These are phyloP conservation scores for Pocillopora meandrina DNA, from an alignment of 92 coral and sea anemone species.

Conservation along the genomic window DNA sequence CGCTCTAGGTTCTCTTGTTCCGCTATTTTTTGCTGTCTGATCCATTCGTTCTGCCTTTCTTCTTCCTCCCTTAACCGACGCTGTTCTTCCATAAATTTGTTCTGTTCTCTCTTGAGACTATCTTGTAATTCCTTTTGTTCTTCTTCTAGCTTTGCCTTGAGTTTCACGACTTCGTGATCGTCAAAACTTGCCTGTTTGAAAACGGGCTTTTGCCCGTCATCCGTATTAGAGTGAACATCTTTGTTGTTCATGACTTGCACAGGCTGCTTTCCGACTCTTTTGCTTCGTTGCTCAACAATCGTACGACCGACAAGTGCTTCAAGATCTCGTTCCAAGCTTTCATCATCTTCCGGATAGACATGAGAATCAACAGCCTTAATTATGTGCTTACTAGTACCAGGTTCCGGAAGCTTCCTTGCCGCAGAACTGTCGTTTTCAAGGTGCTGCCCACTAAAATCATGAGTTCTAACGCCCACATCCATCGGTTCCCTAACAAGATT, in stretches of 20 bases:
- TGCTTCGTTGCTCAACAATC: neutral
- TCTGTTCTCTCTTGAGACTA: conserved; percentile 74
- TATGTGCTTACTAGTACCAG: conserved; percentile 11
- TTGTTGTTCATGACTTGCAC: neutral
- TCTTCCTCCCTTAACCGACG: conserved; percentile 78
- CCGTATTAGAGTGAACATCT: neutral
- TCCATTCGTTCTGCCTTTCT: conserved; percentile 68
- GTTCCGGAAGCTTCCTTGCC: neutral
- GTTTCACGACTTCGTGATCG: conserved; percentile 64
- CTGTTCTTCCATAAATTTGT: conserved; percentile 83
- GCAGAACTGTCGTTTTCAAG: neutral
- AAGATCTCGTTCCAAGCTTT: neutral
- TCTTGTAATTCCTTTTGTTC: conserved; percentile 85
- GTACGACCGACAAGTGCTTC: neutral
- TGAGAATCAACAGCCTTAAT: conserved; percentile 9
- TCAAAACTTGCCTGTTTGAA: conserved; percentile 68
- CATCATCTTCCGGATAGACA: neutral
- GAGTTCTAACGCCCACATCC: neutral
- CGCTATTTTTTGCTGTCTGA: conserved; percentile 50
- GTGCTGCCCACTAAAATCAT: neutral
- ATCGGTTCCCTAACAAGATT: neutral
- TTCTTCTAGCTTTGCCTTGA: conserved; percentile 64
- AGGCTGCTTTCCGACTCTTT: neutral
- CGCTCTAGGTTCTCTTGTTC: conserved; percentile 69
- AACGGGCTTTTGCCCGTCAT: neutral